Evolutionary conservation across 2,888 invertebrate species (phyloP).

Genomic region (Antheraea assamensis): DNA sequence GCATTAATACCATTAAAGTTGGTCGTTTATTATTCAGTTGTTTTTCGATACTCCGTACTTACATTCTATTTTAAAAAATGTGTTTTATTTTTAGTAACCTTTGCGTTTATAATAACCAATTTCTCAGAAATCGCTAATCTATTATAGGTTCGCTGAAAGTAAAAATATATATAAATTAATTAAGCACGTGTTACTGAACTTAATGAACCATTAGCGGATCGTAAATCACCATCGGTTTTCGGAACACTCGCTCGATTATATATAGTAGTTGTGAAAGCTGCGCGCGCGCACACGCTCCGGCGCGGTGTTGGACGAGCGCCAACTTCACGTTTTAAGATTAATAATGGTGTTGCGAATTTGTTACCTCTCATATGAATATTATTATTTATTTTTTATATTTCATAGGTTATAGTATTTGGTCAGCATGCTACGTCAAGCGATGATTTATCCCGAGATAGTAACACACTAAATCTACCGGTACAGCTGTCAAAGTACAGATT

Average conservation of each 20-base stretch:
- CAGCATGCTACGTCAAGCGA: neutral
- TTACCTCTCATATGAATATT: neutral
- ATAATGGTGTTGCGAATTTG: slow-evolving; percentile 6
- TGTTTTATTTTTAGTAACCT: neutral
- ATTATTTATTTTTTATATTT: neutral
- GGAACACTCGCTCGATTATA: slow-evolving; percentile 40
- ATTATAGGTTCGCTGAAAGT: neutral
- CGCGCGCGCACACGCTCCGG: slow-evolving; percentile 3
- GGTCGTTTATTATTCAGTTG: neutral
- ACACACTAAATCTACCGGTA: neutral
- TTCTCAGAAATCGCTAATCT: neutral
- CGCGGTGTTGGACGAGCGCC: neutral
- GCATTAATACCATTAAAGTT: neutral
- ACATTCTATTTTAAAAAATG: neutral
- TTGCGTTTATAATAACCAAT: neutral
- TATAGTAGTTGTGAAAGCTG: slow-evolving; percentile 45
- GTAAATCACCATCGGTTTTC: slow-evolving; percentile 51
- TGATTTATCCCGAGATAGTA: neutral
- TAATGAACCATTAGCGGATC: slow-evolving; percentile 58
- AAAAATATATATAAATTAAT: neutral
- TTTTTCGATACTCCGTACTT: neutral
- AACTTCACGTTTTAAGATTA: slow-evolving; percentile 6
- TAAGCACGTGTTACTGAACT: slow-evolving; percentile 41
- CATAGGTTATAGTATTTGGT: neutral
- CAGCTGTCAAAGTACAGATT: neutral